These are phyloP conservation scores for Engystomops pustulosus DNA, from an alignment of 2,113 vertebrate genomes.

Conservation along the genomic window DNA sequence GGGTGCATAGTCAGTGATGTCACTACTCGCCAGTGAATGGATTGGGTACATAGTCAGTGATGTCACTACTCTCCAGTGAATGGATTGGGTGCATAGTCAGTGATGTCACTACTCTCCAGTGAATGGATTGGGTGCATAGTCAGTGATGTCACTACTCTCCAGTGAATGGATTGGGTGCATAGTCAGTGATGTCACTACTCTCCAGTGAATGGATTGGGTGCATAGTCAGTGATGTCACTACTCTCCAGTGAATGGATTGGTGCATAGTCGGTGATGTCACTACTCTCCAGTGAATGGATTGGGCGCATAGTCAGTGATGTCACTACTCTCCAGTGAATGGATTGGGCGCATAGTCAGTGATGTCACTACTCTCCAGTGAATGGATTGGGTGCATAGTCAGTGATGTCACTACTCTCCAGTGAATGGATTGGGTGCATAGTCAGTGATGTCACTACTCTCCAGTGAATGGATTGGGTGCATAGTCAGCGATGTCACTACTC, in stretches of 20 bases:
- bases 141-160: not conserved
- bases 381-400: not conserved
- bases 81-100: not conserved
- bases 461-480: not conserved
- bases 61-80: not conserved
- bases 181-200: not conserved
- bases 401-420: not conserved
- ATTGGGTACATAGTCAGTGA: not conserved
- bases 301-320: not conserved
- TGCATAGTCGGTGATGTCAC: no score
- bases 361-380: not conserved
- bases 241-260: no score
- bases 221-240: no score
- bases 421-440: not conserved
- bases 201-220: not conserved
- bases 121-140: not conserved
- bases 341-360: not conserved
- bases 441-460: not conserved
- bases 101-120: not conserved
- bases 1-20: no score
- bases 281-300: no score
- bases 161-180: not conserved
- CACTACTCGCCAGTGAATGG: no score
- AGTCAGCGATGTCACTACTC: no score
- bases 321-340: not conserved